These are phyloP conservation scores for Drosophila gaucha DNA, from an alignment of 2,888 invertebrate species.

Conservation along the genomic window DNA sequence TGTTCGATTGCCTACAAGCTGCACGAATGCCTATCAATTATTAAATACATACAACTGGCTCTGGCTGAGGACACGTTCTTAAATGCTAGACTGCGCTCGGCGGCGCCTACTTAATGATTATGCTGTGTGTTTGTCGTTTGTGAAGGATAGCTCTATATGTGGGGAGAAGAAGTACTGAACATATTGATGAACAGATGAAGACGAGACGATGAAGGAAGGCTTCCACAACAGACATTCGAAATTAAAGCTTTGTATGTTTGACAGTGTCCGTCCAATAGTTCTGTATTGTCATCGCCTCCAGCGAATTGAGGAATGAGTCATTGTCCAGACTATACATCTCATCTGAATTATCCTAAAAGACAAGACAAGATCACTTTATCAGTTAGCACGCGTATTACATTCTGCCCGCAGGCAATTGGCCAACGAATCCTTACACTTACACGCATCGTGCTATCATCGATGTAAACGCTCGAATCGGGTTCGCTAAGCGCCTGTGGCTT, in stretches of 20 bases:
- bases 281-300: slow-evolving; percentile 97
- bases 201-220: not conserved
- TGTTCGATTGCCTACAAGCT: slow-evolving; percentile 31
- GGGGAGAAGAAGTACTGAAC: not conserved
- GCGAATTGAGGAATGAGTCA: slow-evolving; percentile 95
- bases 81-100: slow-evolving; percentile 44
- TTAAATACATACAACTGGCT: slow-evolving; percentile 55
- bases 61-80: slow-evolving; percentile 21
- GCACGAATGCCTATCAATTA: slow-evolving; percentile 63
- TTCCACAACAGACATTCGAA: slow-evolving; percentile 27
- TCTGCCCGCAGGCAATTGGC: slow-evolving; percentile 23
- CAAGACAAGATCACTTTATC: not conserved
- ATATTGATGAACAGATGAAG: not conserved
- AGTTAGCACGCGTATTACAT: not conserved
- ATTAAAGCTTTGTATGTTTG: slow-evolving; percentile 93
- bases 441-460: slow-evolving; percentile 94
- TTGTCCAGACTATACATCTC: slow-evolving; percentile 98
- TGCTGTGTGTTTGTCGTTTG: slow-evolving; percentile 38
- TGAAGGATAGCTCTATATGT: not conserved
- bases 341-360: slow-evolving; percentile 93
- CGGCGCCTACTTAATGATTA: slow-evolving; percentile 49
- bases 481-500: slow-evolving; percentile 94
- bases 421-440: slow-evolving; percentile 86
- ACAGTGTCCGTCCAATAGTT: slow-evolving; percentile 97
- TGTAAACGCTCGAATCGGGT: slow-evolving; percentile 94